phyloP scores from a whole-genome alignment of 1,140 invertebrate species.

The Drosophila santomea region DNA sequence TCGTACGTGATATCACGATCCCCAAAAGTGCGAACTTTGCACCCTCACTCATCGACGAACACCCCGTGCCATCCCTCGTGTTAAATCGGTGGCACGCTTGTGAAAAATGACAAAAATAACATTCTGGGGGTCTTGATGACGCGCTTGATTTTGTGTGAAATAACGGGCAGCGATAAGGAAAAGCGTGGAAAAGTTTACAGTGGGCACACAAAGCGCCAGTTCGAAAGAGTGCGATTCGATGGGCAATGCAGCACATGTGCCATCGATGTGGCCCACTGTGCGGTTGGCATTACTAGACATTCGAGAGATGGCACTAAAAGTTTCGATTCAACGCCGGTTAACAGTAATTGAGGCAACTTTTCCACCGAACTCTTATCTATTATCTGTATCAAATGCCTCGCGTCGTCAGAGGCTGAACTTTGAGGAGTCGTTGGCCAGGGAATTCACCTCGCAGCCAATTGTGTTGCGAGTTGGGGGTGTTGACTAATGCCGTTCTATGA shows the following conservation, averaged over 20 bases:
- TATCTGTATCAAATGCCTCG: not conserved
- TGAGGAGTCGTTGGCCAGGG: conserved; percentile 18
- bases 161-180: conserved; percentile 19
- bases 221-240: no score
- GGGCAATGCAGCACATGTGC: no score
- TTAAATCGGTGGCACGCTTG: not conserved
- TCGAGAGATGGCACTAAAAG: not conserved
- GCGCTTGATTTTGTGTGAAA: not conserved
- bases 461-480: conserved; percentile 31
- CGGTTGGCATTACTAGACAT: conserved; percentile 3
- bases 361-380: conserved; percentile 49
- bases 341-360: conserved; percentile 41
- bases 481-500: conserved; percentile 47
- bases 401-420: conserved; percentile 48
- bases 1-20: conserved; percentile 18
- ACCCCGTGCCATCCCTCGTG: not conserved
- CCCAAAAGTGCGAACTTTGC: conserved; percentile 6
- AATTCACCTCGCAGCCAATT: conserved; percentile 35
- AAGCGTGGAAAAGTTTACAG: conserved; percentile 29
- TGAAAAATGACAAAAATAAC: not conserved
- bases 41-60: conserved; percentile 7
- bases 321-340: conserved; percentile 51
- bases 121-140: not conserved
- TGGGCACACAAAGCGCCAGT: not conserved
- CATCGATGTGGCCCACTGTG: conserved; percentile 6